phyloP scores from a whole-genome alignment of 2,888 invertebrate species.

The Dryobota labecula region DNA sequence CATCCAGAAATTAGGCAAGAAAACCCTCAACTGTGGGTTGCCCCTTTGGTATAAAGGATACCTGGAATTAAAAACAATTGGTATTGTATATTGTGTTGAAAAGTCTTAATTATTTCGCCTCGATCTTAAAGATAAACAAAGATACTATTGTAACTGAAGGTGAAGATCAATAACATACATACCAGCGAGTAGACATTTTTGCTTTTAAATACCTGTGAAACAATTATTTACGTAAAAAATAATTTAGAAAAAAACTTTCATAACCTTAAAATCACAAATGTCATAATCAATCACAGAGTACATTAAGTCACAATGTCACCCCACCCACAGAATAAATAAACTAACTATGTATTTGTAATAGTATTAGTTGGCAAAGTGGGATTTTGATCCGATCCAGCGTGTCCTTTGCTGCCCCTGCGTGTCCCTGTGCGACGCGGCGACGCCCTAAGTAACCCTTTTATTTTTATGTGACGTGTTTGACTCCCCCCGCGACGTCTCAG shows the following conservation, averaged over 20 bases:
- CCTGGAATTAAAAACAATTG: conserved; percentile 86
- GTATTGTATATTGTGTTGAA: conserved; percentile 13
- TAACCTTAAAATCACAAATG: conserved; percentile 19
- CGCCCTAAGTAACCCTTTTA: neutral
- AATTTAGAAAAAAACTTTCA: neutral
- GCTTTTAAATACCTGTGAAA: neutral
- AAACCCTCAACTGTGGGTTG: conserved; percentile 97
- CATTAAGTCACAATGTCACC: neutral
- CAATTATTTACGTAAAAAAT: neutral
- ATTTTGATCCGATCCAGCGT: neutral
- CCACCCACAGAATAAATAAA: neutral
- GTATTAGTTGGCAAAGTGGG: neutral
- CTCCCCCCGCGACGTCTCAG: too few species aligned
- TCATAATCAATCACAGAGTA: neutral
- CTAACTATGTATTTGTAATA: too few species aligned
- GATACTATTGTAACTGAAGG: neutral
- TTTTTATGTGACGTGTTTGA: too few species aligned
- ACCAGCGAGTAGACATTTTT: conserved; percentile 87
- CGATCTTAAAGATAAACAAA: neutral
- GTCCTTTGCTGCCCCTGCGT: neutral
- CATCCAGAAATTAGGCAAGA: conserved; percentile 99
- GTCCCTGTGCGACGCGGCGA: too few species aligned
- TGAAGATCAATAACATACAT: conserved; percentile 52
- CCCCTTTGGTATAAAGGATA: conserved; percentile 98
- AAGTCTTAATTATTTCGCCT: neutral